Evolutionary conservation across 2,113 vertebrate species (phyloP).

Genomic region (Sylvietta virens): DNA sequence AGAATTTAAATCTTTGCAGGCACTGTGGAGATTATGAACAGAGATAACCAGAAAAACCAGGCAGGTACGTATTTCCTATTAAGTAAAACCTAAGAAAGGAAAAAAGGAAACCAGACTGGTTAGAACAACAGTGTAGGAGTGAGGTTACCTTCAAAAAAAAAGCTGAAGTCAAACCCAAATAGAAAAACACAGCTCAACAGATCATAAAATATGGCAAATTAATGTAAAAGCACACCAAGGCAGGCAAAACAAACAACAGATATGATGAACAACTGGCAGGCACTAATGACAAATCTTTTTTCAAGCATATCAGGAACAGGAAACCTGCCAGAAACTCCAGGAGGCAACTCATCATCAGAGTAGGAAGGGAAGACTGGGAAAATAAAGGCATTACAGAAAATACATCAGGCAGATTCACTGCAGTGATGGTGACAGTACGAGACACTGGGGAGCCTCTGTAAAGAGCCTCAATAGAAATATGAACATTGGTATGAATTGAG

Average conservation of each 20-base stretch:
- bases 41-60: neutral
- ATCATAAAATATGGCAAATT: neutral
- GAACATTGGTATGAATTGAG: neutral
- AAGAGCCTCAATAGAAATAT: neutral
- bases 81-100: neutral
- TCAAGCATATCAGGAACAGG: neutral
- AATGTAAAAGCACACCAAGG: neutral
- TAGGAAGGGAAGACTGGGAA: neutral
- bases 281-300: neutral
- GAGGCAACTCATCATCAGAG: neutral
- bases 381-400: neutral
- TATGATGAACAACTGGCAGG: neutral
- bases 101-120: neutral
- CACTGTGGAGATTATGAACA: neutral
- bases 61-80: neutral
- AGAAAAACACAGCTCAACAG: neutral
- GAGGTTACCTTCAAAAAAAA: neutral
- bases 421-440: neutral
- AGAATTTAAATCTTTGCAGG: neutral
- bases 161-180: neutral
- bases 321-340: slow-evolving; percentile 2
- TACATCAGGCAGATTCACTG: neutral
- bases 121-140: neutral
- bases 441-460: neutral
- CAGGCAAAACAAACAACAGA: slow-evolving; percentile 5